Evolutionary conservation across 2,113 vertebrate genomes (phyloP).

Genomic region (Corydoras maculifer): DNA sequence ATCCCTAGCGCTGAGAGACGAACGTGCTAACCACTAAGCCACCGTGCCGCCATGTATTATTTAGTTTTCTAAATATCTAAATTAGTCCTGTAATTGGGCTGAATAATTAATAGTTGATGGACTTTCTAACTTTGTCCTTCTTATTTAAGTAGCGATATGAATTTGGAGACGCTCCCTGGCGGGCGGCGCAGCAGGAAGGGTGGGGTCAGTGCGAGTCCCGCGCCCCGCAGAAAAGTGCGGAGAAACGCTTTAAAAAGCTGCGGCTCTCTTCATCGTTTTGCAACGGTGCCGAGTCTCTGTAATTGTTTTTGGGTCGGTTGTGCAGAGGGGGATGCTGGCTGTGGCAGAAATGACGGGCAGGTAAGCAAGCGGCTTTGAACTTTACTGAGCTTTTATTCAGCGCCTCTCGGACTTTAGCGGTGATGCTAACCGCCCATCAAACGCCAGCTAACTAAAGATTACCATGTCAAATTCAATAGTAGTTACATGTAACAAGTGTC

Average conservation of each 20-base stretch:
- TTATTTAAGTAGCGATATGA: neutral
- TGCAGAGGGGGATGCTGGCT: constrained; percentile 58
- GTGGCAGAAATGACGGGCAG: constrained; percentile 68
- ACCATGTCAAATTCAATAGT: neutral
- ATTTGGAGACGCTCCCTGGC: constrained; percentile 16
- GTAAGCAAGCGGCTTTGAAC: constrained; percentile 38
- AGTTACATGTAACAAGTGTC: neutral
- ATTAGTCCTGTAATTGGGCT: too few relatives aligned
- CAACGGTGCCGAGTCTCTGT: constrained; percentile 8
- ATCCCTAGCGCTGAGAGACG: too few relatives aligned
- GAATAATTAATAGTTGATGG: neutral
- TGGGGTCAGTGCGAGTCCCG: constrained; percentile 13
- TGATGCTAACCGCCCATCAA: neutral
- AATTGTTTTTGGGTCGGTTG: neutral
- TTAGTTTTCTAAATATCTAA: too few relatives aligned
- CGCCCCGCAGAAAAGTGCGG: neutral
- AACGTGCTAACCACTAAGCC: too few relatives aligned
- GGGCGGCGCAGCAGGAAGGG: neutral
- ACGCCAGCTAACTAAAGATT: neutral
- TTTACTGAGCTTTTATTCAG: neutral
- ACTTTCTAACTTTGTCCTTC: neutral
- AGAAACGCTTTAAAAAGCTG: neutral
- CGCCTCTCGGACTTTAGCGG: neutral
- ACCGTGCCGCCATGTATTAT: too few relatives aligned
- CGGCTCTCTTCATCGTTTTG: neutral